phyloP scores from a whole-genome alignment of 2,113 vertebrate species.

The Poeciliopsis occidentalis region DNA sequence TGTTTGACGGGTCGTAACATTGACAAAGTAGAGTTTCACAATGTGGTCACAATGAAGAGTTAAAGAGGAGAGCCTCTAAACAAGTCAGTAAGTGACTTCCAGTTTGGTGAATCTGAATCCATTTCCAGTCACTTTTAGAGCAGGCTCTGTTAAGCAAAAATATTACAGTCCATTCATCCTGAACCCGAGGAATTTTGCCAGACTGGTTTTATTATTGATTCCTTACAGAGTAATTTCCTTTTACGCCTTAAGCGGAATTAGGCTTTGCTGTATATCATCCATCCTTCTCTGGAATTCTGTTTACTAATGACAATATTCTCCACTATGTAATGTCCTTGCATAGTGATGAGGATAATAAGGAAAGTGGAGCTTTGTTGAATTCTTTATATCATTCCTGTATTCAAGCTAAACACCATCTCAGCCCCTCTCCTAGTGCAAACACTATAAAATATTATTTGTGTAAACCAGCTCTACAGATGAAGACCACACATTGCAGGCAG shows the following conservation, averaged over 20 bases:
- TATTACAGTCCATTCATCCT: slow-evolving; percentile 63
- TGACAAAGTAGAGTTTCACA: slow-evolving; percentile 5
- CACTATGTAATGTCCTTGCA: slow-evolving; percentile 47
- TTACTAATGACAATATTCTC: slow-evolving; percentile 78
- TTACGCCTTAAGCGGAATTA: slow-evolving; percentile 79
- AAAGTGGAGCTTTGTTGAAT: slow-evolving; percentile 62
- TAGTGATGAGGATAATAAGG: slow-evolving; percentile 68
- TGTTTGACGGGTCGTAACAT: neutral
- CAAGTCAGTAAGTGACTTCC: slow-evolving; percentile 29
- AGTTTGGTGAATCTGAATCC: slow-evolving; percentile 41
- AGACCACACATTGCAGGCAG: slow-evolving; percentile 48
- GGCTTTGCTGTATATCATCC: slow-evolving; percentile 76
- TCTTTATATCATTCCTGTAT: slow-evolving; percentile 55
- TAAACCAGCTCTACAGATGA: slow-evolving; percentile 43
- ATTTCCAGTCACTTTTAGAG: slow-evolving; percentile 33
- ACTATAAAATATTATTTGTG: slow-evolving; percentile 76
- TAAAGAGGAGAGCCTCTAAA: slow-evolving; percentile 20
- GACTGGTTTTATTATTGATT: slow-evolving; percentile 81
- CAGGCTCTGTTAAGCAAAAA: slow-evolving; percentile 53
- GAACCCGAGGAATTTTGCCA: slow-evolving; percentile 61
- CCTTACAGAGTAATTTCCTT: slow-evolving; percentile 78
- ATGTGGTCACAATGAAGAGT: slow-evolving; percentile 20
- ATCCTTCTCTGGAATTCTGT: slow-evolving; percentile 73
- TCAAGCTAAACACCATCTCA: slow-evolving; percentile 48
- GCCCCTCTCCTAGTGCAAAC: slow-evolving; percentile 46